Percentiles rank a stretch among this genome's conserved stretches.
These are phyloP conservation scores for Catotricha subobsoleta DNA, from an alignment of 2,888 invertebrate genomes.

Conservation along the genomic window DNA sequence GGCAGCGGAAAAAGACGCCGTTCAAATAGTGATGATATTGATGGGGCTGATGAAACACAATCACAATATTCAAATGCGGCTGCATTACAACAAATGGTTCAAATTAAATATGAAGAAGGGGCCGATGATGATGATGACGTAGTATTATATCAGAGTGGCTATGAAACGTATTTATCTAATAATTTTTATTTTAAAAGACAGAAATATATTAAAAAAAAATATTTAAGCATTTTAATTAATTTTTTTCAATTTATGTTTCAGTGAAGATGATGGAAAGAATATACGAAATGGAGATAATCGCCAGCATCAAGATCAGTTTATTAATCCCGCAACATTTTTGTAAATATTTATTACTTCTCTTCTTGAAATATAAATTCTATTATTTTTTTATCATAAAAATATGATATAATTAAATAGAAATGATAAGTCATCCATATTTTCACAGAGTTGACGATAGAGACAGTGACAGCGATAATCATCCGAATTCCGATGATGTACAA, in stretches of 20 bases:
- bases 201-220: no score
- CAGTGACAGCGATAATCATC: no score
- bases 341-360: background rate
- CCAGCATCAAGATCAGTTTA: constrained; percentile 3
- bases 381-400: no score
- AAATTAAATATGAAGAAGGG: constrained; percentile 1
- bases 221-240: background rate
- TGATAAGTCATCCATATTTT: no score
- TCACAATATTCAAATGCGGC: background rate
- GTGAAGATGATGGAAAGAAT: constrained; percentile 2
- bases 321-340: constrained; percentile 6
- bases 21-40: background rate
- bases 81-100: background rate
- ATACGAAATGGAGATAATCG: no score
- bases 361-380: no score
- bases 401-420: no score
- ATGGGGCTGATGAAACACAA: no score
- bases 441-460: no score
- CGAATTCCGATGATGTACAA: no score
- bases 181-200: no score
- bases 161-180: constrained; percentile 4
- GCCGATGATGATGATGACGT: background rate
- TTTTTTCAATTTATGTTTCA: background rate
- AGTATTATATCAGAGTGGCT: background rate
- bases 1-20: background rate